A percentile compares a stretch with the other conserved stretches of the same genome.
Evolutionary conservation across 1,140 invertebrate species (phyloP).

Genomic region (Ylistrum balloti): DNA sequence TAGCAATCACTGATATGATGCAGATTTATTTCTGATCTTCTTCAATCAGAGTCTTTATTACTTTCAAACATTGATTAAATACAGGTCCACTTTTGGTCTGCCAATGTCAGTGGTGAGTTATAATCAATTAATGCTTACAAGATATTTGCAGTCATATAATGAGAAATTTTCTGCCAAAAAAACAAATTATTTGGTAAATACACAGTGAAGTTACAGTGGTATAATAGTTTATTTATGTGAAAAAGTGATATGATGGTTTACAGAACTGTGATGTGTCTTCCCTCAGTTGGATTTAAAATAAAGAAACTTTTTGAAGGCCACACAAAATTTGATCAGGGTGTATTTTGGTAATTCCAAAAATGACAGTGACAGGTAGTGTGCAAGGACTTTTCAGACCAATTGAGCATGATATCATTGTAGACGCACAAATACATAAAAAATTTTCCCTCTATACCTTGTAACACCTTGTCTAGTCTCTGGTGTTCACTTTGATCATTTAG

Average conservation of each 20-base stretch:
- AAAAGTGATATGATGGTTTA: neutral
- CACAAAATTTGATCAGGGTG: too few species aligned
- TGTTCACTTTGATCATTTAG: neutral
- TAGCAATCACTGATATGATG: neutral
- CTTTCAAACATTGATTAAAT: neutral
- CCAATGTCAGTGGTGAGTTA: neutral
- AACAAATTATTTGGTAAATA: neutral
- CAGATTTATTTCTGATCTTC: neutral
- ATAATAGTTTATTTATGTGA: neutral
- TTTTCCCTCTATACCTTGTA: too few species aligned
- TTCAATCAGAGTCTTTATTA: neutral
- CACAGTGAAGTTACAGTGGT: neutral
- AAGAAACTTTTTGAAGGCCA: too few species aligned
- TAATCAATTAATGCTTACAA: neutral
- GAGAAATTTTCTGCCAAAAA: neutral
- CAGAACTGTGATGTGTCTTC: neutral
- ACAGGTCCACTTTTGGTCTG: neutral
- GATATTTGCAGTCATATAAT: neutral
- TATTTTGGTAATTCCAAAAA: too few species aligned
- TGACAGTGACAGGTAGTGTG: too few species aligned
- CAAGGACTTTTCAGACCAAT: too few species aligned
- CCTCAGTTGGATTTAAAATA: neutral
- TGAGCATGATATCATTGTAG: too few species aligned
- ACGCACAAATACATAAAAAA: neutral
- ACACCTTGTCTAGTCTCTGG: neutral